Evolutionary conservation across 2,797 vertebrate genomes (phyloP), one percentile per base, ranked within the genome.

Genomic region (Semaprochilodus insignis): DNA sequence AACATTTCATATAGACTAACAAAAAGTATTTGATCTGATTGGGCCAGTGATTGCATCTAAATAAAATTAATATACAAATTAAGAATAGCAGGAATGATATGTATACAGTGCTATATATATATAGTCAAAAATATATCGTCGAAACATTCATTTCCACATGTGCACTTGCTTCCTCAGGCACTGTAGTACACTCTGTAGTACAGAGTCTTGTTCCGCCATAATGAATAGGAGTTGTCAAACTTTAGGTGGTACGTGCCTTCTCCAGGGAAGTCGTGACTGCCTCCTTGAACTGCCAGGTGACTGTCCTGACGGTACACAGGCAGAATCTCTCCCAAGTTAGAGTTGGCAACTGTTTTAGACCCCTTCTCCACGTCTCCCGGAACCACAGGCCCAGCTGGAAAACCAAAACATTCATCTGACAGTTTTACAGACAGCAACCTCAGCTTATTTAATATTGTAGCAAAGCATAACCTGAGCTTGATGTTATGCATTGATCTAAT

Each of bases 171-270:
- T 80, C 86, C 89, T 99, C 94, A 99, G 94, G 95, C 96, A 83
- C 96, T 97, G 88, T 99, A 99, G 91, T 98, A 99, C 85, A 99
- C 90, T 34, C 97, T 97, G 91, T 99, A 99, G 92, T 98, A 99
- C 36, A 99, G 96, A 82, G 97, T 99, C 95, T 99, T 99, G 88
- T 98, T 99, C 91, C 98, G 94, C 90, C 99, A 97, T 40, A 99
- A 95, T 3, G 98, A 99, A 92, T 99, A 99, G 0, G 98, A 99
- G 93, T 99, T 99, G 91, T 99, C 98, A 7, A 99, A 99, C 90
- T 99, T 99, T 67, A 99, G 93, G 88, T 97, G 95, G 91, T 99
- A 99, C 48, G 98, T 96, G 90, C 98, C 98, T 85, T 99, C 97
- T 31, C 98, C 98, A 14, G 97, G 98, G 87, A 98, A 99, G 59